A percentile compares a stretch with the other conserved stretches of the same genome.
These are phyloP conservation scores for Anniella stebbinsi DNA, from an alignment of 2,797 vertebrate species.

Conservation along the genomic window DNA sequence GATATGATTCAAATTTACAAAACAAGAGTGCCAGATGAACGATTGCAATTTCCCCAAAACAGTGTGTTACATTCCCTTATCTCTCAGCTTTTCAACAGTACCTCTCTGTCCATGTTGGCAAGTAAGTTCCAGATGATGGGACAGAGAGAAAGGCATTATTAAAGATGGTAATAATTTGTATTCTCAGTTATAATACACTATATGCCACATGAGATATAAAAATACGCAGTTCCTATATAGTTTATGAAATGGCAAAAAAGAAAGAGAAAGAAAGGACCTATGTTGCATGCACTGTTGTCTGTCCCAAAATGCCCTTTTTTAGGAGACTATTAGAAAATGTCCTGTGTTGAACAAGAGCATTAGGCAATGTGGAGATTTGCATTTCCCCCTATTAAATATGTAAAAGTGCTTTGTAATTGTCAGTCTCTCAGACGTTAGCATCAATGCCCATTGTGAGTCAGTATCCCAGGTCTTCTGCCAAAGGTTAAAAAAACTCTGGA, in stretches of 20 bases:
- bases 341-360: background rate
- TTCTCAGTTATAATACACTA: background rate
- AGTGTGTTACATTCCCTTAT: background rate
- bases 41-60: no score
- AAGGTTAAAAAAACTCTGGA: background rate
- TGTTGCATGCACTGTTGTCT: background rate
- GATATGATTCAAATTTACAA: background rate
- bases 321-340: background rate
- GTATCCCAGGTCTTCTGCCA: background rate
- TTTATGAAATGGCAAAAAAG: background rate
- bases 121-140: background rate
- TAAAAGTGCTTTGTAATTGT: slow-evolving; percentile 45
- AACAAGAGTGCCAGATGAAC: background rate
- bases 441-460: background rate
- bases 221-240: background rate
- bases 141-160: background rate
- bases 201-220: background rate
- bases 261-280: background rate
- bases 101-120: background rate
- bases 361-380: background rate
- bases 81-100: background rate
- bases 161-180: background rate
- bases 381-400: slow-evolving; percentile 29
- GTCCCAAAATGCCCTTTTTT: background rate
- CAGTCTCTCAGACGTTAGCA: background rate